Evolutionary conservation across 2,888 invertebrate species (phyloP), one percentile per base, ranked within the genome.

Genomic region (Teleiodes luculella): DNA sequence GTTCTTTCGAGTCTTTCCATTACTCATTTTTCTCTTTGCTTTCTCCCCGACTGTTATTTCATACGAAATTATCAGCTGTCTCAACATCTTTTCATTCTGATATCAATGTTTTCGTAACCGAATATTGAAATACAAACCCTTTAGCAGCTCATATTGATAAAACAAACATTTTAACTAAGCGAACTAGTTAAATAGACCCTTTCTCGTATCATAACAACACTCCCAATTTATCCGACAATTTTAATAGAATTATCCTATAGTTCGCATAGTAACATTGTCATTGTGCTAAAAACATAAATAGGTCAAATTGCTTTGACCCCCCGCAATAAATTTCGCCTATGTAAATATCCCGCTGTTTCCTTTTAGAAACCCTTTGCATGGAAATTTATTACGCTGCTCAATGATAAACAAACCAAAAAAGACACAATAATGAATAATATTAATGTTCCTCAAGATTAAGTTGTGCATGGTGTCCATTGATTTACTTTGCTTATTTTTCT

Each of bases 291-390:
- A 41, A 41, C 39, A 41, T 41, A 41, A 41, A 41, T 20, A 41
- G 39, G 39, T 41, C 39, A 41, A 41, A 41, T 41, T 41, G 18
- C 20, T 45, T 45, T 30, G 33, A 16, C 28, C 11, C 28, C 11
- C 18, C 13, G 46, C 30, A 41, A 46, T 55, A 52, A 46, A 52
- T 55, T 52, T 20, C 31, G 31, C 8, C 28, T 47, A 55, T 55
- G 55, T 52, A 52, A 55, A 55, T 52, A 52, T 16, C 33, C 39
- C 41, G 8, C 30, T 47, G 51, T 31, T 47, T 55, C 52, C 55
- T 30, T 37, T 41, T 37, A 20, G 51, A 33, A 52, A 52, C 35
- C 52, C 52, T 46, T 48, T 52, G 39, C 55, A 50, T 55, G 20
- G 36, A 24, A 35, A 49, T 49, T 49, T 49, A 36, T 49, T 36